These are phyloP conservation scores for Calameuta pallipes DNA, from an alignment of 2,888 invertebrate genomes.

Conservation along the genomic window DNA sequence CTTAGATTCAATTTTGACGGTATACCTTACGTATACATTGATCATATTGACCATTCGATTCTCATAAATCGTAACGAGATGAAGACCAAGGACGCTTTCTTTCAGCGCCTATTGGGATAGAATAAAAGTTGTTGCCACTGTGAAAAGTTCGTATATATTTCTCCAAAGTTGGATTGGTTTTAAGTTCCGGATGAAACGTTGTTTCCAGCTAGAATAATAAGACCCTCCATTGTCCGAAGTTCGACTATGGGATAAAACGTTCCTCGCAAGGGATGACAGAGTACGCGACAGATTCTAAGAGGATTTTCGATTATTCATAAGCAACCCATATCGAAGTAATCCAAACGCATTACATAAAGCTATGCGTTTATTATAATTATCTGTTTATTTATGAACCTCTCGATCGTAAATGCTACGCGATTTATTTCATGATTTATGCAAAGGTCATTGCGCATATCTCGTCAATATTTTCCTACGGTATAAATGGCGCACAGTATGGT, in stretches of 20 bases:
- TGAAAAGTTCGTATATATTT: conserved; percentile 16
- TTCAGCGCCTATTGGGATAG: conserved; percentile 1
- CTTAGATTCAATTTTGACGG: no score
- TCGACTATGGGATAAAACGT: not conserved
- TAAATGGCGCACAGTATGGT: not conserved
- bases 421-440: not conserved
- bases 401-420: not conserved
- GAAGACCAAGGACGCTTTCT: not conserved
- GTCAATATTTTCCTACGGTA: not conserved
- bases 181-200: conserved; percentile 17
- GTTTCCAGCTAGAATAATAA: not conserved
- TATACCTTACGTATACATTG: not conserved
- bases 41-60: not conserved
- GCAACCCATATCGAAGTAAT: not conserved
- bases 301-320: not conserved
- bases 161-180: conserved; percentile 20
- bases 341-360: not conserved
- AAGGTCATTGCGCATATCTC: not conserved
- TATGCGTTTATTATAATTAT: not conserved
- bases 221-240: not conserved
- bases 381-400: not conserved
- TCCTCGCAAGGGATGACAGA: not conserved
- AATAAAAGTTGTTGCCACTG: conserved; percentile 18
- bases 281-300: not conserved
- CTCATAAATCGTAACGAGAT: not conserved